These are phyloP conservation scores for Podilymbus podiceps DNA, from an alignment of 2,113 vertebrate species.

Conservation along the genomic window DNA sequence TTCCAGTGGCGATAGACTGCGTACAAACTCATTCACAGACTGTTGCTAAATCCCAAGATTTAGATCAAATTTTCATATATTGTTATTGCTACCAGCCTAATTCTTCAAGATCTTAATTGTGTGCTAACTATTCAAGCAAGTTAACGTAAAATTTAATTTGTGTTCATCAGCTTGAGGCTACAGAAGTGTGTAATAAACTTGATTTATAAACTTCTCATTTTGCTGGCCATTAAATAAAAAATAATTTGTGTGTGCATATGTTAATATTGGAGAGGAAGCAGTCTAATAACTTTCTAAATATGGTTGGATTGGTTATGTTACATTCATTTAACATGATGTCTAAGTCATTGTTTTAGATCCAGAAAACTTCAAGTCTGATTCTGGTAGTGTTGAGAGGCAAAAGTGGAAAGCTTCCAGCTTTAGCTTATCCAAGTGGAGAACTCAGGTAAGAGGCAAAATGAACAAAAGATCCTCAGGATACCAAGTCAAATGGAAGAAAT, in stretches of 20 bases:
- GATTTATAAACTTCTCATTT: conserved; percentile 56
- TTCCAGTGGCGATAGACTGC: background rate
- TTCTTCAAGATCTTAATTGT: conserved; percentile 47
- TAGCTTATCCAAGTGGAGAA: background rate
- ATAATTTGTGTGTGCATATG: background rate
- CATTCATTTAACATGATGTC: background rate
- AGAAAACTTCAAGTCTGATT: background rate
- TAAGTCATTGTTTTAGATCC: background rate
- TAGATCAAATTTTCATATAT: conserved; percentile 9
- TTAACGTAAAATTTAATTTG: conserved; percentile 60
- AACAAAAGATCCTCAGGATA: background rate
- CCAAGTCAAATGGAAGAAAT: background rate
- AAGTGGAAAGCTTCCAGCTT: background rate
- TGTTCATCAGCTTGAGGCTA: background rate
- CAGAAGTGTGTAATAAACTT: conserved; percentile 41
- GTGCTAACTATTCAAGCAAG: conserved; percentile 35
- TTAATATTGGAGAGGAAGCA: background rate
- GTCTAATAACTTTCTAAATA: conserved; percentile 6
- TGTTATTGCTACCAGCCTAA: background rate
- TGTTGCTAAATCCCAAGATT: conserved; percentile 29
- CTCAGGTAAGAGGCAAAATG: background rate
- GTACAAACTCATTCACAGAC: background rate
- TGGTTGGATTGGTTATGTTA: background rate
- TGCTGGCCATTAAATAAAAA: conserved; percentile 36
- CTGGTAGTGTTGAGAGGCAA: background rate